Percentiles rank a stretch among this genome's conserved stretches.
These are phyloP conservation scores for Chaetogeoica ovagalla DNA, from an alignment of 2,888 invertebrate genomes.

Conservation along the genomic window DNA sequence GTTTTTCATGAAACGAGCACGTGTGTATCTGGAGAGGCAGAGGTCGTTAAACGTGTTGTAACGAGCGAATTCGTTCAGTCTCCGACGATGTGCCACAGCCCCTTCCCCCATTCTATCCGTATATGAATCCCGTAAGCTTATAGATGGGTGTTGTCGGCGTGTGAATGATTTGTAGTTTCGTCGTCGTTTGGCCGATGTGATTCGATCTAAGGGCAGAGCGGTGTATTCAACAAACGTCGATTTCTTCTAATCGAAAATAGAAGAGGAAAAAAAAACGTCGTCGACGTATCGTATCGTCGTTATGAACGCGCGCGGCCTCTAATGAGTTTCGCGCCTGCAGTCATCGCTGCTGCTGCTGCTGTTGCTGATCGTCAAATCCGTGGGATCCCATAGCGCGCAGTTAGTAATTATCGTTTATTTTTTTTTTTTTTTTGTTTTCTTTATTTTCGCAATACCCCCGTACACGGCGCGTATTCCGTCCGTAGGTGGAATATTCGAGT, in stretches of 20 bases:
- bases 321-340: constrained; percentile 44
- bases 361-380: constrained; percentile 26
- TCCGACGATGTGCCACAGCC: no score
- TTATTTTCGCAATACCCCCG: constrained; percentile 40
- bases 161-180: no score
- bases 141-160: no score
- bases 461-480: not conserved
- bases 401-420: constrained; percentile 46
- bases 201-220: not conserved
- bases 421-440: no score
- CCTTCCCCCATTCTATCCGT: no score
- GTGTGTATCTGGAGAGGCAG: no score
- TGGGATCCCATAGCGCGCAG: constrained; percentile 41
- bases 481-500: constrained; percentile 42
- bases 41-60: no score
- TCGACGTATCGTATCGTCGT: constrained; percentile 30
- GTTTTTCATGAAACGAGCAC: no score
- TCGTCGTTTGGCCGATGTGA: no score
- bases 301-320: not conserved
- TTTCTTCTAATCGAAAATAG: not conserved
- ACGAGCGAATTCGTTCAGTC: no score
- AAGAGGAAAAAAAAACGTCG: not conserved
- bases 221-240: no score
- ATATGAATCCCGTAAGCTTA: no score
- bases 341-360: constrained; percentile 15